phyloP scores from a whole-genome alignment of 2,797 vertebrate species.

The Propithecus deckenii region DNA sequence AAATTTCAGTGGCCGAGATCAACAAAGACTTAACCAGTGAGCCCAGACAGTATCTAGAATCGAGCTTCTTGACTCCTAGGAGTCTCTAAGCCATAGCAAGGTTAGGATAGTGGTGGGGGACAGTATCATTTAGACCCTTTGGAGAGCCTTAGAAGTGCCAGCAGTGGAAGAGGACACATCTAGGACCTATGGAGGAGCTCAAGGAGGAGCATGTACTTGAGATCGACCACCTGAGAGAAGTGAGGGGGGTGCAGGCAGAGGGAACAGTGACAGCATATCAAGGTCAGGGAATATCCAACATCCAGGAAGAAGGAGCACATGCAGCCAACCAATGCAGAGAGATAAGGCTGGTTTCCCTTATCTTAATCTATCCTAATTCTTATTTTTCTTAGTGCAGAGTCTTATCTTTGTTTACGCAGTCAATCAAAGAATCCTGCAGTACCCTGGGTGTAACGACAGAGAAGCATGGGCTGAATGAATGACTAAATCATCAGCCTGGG shows the following conservation, averaged over 20 bases:
- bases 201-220: neutral
- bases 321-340: neutral
- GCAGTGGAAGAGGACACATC: neutral
- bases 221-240: neutral
- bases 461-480: neutral
- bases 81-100: neutral
- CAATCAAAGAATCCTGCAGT: neutral
- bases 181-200: neutral
- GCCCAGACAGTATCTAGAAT: neutral
- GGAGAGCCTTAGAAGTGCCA: neutral
- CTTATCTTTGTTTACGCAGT: neutral
- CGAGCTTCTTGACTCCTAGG: neutral
- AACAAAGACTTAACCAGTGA: neutral
- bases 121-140: neutral
- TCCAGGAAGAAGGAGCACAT: neutral
- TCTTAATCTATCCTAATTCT: neutral
- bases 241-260: neutral
- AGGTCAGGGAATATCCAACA: neutral
- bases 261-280: rapidly evolving
- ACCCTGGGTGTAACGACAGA: neutral
- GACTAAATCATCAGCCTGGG: neutral
- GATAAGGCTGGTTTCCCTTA: neutral
- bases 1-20: neutral
- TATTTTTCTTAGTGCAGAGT: neutral
- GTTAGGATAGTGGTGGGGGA: neutral